These are phyloP conservation scores for Elaphurus davidianus DNA, from an alignment of 2,113 vertebrate species.

Conservation along the genomic window DNA sequence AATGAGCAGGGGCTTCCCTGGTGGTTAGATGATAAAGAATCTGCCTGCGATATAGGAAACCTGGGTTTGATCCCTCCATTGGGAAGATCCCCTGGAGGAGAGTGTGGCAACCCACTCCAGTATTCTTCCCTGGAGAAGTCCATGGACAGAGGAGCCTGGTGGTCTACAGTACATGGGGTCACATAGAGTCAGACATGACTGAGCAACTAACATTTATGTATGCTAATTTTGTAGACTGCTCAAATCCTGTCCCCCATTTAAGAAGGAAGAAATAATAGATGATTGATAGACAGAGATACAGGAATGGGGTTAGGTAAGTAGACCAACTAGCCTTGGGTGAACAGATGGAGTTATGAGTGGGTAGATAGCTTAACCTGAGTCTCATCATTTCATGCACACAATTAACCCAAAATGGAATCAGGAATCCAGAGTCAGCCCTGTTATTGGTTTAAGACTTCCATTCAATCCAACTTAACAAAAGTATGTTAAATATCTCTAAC, in stretches of 20 bases:
- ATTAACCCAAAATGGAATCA: neutral
- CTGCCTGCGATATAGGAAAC: neutral
- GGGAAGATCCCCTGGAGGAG: neutral
- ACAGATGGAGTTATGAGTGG: neutral
- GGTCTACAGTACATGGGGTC: neutral
- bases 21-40: neutral
- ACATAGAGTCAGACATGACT: neutral
- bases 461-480: constrained; percentile 14
- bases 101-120: neutral
- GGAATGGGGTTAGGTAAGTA: neutral
- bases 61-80: neutral
- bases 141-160: neutral
- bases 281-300: neutral
- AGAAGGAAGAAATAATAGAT: neutral
- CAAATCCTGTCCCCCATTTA: neutral
- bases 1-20: neutral
- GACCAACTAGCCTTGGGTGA: neutral
- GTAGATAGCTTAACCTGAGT: neutral
- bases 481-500: constrained; percentile 1
- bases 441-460: neutral
- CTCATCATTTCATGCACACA: neutral
- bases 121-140: neutral
- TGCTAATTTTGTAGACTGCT: neutral
- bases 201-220: neutral
- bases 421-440: neutral